Conservation (phyloP, 2,888 invertebrate genomes). For the Erannis defoliaria region DNA sequence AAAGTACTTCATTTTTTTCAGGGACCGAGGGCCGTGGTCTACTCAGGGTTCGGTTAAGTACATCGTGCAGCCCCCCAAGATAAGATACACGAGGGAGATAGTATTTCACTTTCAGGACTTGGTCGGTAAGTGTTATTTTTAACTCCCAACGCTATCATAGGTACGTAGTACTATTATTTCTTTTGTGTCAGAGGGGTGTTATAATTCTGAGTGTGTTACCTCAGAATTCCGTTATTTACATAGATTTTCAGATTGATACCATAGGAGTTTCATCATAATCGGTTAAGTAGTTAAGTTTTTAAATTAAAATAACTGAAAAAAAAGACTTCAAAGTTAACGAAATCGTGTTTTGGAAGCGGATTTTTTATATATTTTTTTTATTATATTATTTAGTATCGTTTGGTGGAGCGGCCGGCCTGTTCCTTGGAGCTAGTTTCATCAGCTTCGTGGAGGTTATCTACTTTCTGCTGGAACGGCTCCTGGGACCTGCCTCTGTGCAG, state of each 20-base stretch:
- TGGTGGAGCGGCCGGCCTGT: slow-evolving; percentile 88
- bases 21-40: slow-evolving; percentile 66
- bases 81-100: slow-evolving; percentile 87
- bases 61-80: slow-evolving; percentile 82
- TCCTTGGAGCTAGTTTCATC: slow-evolving; percentile 88
- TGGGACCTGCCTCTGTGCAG: slow-evolving; percentile 14
- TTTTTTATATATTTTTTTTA: no score
- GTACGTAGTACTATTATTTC: no score
- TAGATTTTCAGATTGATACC: no score
- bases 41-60: slow-evolving; percentile 78
- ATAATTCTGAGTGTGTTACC: no score
- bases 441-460: slow-evolving; percentile 87
- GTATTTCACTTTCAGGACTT: slow-evolving; percentile 89
- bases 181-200: no score
- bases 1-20: slow-evolving; percentile 37
- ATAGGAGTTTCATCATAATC: no score
- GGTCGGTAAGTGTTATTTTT: slow-evolving; percentile 74
- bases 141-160: no score
- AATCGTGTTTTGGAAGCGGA: no score
- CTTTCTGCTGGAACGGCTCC: slow-evolving; percentile 62
- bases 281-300: no score
- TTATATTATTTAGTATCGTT: slow-evolving; percentile 88
- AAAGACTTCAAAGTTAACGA: no score
- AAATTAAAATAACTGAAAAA: no score
- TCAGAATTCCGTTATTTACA: no score